Base-by-base conservation (phyloP, 2,888 invertebrate species). In the Drosophila demipolita region DNA sequence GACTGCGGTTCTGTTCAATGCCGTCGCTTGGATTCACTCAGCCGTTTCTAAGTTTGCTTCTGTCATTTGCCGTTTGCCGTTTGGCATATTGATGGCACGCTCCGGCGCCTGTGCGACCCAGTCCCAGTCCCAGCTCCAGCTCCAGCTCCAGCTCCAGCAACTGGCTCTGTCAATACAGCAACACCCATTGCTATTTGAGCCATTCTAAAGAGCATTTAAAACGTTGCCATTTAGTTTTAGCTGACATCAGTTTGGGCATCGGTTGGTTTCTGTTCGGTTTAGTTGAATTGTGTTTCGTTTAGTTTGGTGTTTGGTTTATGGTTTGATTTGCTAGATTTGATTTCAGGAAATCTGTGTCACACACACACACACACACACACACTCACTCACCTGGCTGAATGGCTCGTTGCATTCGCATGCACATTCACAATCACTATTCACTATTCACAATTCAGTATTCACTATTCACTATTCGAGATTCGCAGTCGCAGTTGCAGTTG, bases 261-360 rank as follows among this genome's bases (percentile, higher is more conserved):
- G 71, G 61, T 55, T 79, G 53, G 52, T 48, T 69, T 73, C 23
- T 1, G 57, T 75, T 79, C 53, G 57, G 48, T 58, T 67, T 58
- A 38, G 60, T 61, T 65, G 53, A 63, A 60, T 73, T 68, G n/a
- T 17, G 64, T 75, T 66, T 57, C 57, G 42, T 40, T 53, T 59
- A 40, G 65, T 75, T 62, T 69, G 69, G 48, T 75, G 35, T 83
- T 78, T 65, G 80, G 76, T 80, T 85, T 82, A 81, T 80, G 90
- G 82, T 82, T 83, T 89, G 90, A 90, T 90, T 91, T 90, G 91
- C 91, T 89, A 91, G 91, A 91, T 91, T 91, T 88, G 87, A 91
- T 91, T 91, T 91, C 91, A 88, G 83, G 83, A 90, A 90, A 87
- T 82, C 78, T 73, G 62, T 62, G 32, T 42, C 57, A 54, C 67